Evolutionary conservation across 2,797 vertebrate species (phyloP).

Genomic region (Carapus acus): DNA sequence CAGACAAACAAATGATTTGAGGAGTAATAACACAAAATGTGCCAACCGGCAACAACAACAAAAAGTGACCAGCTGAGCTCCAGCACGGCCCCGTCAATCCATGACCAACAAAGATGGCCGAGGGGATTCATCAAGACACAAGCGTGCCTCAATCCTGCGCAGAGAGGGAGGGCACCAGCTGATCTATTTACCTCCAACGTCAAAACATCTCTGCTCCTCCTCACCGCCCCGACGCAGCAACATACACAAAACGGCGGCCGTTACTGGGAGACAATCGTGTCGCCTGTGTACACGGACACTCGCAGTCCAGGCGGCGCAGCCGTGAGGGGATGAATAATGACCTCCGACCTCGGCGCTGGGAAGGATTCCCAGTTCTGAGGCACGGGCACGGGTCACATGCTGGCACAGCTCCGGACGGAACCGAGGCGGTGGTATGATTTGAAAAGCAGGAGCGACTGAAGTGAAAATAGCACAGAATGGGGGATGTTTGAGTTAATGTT

Average conservation of each 20-base stretch:
- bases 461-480: background rate
- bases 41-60: no score
- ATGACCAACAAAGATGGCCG: slow-evolving; percentile 5
- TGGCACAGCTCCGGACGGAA: slow-evolving; percentile 10
- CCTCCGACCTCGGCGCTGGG: slow-evolving; percentile 9
- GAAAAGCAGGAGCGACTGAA: background rate
- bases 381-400: slow-evolving; percentile 22
- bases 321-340: slow-evolving; percentile 6
- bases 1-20: no score
- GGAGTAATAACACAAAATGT: no score
- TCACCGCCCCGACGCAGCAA: slow-evolving; percentile 24
- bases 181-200: slow-evolving; percentile 45
- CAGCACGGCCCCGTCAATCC: no score
- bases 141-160: background rate
- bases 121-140: background rate
- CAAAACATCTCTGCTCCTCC: slow-evolving; percentile 52
- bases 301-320: background rate
- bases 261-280: slow-evolving; percentile 30
- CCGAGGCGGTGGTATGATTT: slow-evolving; percentile 23
- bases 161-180: slow-evolving; percentile 1
- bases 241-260: slow-evolving; percentile 36
- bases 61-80: no score
- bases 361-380: slow-evolving; percentile 15
- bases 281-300: slow-evolving; percentile 11
- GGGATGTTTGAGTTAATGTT: no score